These are phyloP conservation scores for Drosophila vallismaia DNA, from an alignment of 2,888 invertebrate species.

Conservation along the genomic window DNA sequence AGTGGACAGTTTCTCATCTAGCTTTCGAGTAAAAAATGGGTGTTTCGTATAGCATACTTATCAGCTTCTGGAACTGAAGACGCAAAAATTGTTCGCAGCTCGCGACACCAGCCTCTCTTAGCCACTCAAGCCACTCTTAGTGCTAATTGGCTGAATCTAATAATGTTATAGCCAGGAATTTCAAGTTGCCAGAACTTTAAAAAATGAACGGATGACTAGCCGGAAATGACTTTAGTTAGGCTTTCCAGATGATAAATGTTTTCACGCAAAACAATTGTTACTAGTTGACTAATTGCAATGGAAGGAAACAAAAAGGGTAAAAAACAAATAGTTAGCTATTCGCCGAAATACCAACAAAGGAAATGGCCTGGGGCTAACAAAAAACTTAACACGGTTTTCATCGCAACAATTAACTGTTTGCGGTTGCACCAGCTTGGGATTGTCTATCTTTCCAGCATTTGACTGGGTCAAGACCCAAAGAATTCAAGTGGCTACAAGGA, in stretches of 20 bases:
- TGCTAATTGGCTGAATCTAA: no score
- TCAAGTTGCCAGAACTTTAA: no score
- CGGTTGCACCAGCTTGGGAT: slow-evolving; percentile 46
- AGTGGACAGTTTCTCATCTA: slow-evolving; percentile 21
- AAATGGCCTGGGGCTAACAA: slow-evolving; percentile 70
- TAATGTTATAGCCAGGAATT: no score
- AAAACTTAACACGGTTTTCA: slow-evolving; percentile 81
- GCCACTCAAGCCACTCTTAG: no score
- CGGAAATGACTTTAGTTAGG: slow-evolving; percentile 13
- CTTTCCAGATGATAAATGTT: slow-evolving; percentile 26
- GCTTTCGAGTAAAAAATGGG: slow-evolving; percentile 9
- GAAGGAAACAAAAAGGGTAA: background rate
- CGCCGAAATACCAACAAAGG: slow-evolving; percentile 51
- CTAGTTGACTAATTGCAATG: slow-evolving; percentile 40
- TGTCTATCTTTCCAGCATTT: slow-evolving; percentile 21
- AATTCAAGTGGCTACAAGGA: slow-evolving; percentile 39
- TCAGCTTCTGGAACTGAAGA: slow-evolving; percentile 27
- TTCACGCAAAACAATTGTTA: slow-evolving; percentile 10
- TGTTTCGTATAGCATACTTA: slow-evolving; percentile 36
- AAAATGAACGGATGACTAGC: slow-evolving; percentile 23
- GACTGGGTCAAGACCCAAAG: slow-evolving; percentile 71
- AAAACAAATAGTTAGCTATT: slow-evolving; percentile 51
- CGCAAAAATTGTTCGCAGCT: background rate
- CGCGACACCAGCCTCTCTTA: no score
- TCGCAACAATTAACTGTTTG: slow-evolving; percentile 70